Evolutionary conservation across 2,888 invertebrate species (phyloP).

Genomic region (Bimastos eiseni): DNA sequence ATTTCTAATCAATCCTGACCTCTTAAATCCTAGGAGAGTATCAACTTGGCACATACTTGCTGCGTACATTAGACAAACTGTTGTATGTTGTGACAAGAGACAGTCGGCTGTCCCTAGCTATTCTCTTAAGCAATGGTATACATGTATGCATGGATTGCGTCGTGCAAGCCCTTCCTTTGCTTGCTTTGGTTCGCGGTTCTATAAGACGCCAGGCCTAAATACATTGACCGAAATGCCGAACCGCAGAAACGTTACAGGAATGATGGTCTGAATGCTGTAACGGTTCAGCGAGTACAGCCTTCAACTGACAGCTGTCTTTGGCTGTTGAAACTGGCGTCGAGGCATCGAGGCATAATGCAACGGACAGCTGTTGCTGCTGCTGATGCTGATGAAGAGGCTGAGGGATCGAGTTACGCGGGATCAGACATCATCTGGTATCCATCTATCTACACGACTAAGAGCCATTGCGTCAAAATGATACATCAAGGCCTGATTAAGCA

Average conservation of each 20-base stretch:
- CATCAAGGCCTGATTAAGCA: not conserved
- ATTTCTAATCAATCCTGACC: too few species aligned
- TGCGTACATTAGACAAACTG: too few species aligned
- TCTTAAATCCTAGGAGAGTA: too few species aligned
- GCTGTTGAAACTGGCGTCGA: not conserved
- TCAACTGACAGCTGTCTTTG: not conserved
- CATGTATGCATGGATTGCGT: not conserved
- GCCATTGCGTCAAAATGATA: not conserved
- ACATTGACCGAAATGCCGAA: not conserved
- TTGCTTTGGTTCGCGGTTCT: not conserved
- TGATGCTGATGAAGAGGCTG: too few species aligned
- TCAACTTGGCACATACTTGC: too few species aligned
- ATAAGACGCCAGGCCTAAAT: not conserved
- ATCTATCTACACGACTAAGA: not conserved
- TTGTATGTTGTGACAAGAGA: too few species aligned
- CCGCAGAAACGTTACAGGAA: not conserved
- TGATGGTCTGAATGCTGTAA: not conserved
- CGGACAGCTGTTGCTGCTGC: too few species aligned
- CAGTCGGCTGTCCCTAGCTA: too few species aligned
- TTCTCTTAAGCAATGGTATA: too few species aligned
- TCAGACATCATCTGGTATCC: not conserved
- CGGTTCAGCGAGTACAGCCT: not conserved
- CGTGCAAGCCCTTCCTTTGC: not conserved
- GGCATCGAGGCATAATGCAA: not conserved
- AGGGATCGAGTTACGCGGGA: not conserved